Base-by-base conservation (phyloP, 2,113 vertebrate genomes). In the Sapayoa aenigma region DNA sequence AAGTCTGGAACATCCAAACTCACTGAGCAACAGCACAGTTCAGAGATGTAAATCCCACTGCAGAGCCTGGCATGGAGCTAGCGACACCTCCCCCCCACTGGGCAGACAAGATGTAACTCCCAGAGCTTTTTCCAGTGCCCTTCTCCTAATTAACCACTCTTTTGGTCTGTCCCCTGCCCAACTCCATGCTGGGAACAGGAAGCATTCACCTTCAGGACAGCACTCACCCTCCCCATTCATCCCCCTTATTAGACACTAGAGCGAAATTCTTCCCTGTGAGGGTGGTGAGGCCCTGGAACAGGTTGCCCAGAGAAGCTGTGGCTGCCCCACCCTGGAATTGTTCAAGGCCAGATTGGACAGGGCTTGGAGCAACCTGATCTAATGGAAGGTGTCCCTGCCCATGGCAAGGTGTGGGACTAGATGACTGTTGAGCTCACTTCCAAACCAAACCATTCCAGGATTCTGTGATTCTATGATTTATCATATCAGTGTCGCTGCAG, bases 171-270 rank as follows among this genome's bases (percentile, higher is more conserved):
- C 22, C 49, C 56, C 94, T 12, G 56, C 53, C 60, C 14, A 20
- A 2, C 33, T 55, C 27, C 41, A 12, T 1, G 1, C 69, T 7
- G 27, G 1, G 17, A 50, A 4, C 24, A 4, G 3, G 53, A n/a
- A 30, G 3, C 35, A 37, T 21, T 22, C 46, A 47, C 46, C 21
- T 21, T 22, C 73, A 33, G 74, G 47, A 39, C 52, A 25, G 4
- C 27, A 44, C 46, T 27, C 9, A 7, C 0, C 3, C 2, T 72
- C 46, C 69, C 37, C 62, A 14, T 4, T 23, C 55, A 18, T 15
- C 18, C 0, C 0, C 0, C 17, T 17, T 8, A 4, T 5, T 2
- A 3, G 17, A 27, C 11, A 41, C 0, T 10, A 1, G 62, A 46
- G 39, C 35, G 24, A 46, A 68, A 83, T 60, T 5, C 5, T 15